phyloP scores from a whole-genome alignment of 2,797 vertebrate species.

The Trematomus bernacchii region DNA sequence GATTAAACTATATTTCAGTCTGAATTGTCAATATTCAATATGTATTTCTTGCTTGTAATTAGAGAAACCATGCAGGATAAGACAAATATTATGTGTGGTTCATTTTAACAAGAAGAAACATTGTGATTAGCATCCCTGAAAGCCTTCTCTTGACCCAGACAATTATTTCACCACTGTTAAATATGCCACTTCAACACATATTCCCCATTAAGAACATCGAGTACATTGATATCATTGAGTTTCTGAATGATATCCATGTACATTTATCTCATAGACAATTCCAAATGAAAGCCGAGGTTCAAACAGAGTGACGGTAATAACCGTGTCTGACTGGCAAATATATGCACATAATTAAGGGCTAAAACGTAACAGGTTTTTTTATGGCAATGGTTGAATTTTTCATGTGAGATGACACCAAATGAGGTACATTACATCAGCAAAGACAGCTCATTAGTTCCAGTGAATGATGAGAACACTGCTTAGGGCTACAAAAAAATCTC shows the following conservation, averaged over 20 bases:
- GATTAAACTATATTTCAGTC: not conserved
- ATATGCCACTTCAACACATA: slow-evolving; percentile 18
- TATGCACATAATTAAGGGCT: slow-evolving; percentile 57
- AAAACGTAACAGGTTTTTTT: slow-evolving; percentile 53
- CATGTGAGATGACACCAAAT: slow-evolving; percentile 61
- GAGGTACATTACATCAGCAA: slow-evolving; percentile 71
- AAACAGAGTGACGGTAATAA: slow-evolving; percentile 26
- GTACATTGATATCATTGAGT: slow-evolving; percentile 18
- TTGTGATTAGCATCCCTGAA: slow-evolving; percentile 15
- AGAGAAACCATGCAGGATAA: not conserved
- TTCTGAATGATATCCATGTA: slow-evolving; percentile 12
- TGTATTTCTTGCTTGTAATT: not conserved
- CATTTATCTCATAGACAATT: slow-evolving; percentile 32
- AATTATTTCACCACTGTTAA: not conserved
- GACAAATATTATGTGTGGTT: not conserved
- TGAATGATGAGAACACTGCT: slow-evolving; percentile 68
- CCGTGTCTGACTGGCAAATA: slow-evolving; percentile 35
- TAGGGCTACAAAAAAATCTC: slow-evolving; percentile 35
- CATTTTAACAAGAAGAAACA: slow-evolving; percentile 5
- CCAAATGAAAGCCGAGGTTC: slow-evolving; percentile 33
- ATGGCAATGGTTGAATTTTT: slow-evolving; percentile 59
- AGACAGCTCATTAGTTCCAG: slow-evolving; percentile 73
- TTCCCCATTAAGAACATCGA: not conserved
- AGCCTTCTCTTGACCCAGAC: slow-evolving; percentile 14
- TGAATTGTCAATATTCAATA: not conserved